phyloP scores from a whole-genome alignment of 2,797 vertebrate species.

The Amblyopsis hoosieri region DNA sequence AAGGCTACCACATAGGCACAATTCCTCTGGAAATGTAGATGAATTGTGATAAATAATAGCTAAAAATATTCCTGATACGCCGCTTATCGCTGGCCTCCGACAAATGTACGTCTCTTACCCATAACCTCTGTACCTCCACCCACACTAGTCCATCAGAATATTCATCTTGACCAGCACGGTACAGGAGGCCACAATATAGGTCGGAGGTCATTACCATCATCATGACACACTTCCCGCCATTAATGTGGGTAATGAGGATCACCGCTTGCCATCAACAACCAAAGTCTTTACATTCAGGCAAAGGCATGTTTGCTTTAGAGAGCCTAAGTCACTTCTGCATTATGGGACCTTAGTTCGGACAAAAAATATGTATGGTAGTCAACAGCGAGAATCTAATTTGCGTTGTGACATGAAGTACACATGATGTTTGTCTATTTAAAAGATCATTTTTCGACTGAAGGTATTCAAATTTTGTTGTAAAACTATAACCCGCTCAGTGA shows the following conservation, averaged over 20 bases:
- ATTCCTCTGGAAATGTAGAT: not conserved
- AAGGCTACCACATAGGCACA: not conserved
- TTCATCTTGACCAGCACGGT: constrained; percentile 67
- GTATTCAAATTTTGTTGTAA: no score
- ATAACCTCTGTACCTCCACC: constrained; percentile 49
- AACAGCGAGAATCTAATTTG: no score
- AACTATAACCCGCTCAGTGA: no score
- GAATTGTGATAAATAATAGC: not conserved
- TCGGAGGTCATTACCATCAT: constrained; percentile 58
- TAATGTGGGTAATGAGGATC: constrained; percentile 61
- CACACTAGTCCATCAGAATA: constrained; percentile 57
- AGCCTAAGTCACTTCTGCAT: no score
- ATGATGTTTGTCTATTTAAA: no score
- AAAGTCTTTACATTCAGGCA: constrained; percentile 35
- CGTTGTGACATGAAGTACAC: no score
- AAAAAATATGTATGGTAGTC: no score
- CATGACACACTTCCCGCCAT: constrained; percentile 63
- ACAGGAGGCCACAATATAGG: constrained; percentile 52
- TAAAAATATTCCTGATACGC: not conserved
- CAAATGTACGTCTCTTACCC: constrained; percentile 22
- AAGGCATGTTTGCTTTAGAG: no score
- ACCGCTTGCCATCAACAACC: constrained; percentile 47
- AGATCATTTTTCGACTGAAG: no score
- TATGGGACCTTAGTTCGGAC: no score
- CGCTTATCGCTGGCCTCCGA: constrained; percentile 31